Evolutionary conservation across 35 echinoderm and acorn worm genomes (phyloP), one percentile per base, ranked within the genome.

Genomic region (Strongylocentrotus purpuratus): DNA sequence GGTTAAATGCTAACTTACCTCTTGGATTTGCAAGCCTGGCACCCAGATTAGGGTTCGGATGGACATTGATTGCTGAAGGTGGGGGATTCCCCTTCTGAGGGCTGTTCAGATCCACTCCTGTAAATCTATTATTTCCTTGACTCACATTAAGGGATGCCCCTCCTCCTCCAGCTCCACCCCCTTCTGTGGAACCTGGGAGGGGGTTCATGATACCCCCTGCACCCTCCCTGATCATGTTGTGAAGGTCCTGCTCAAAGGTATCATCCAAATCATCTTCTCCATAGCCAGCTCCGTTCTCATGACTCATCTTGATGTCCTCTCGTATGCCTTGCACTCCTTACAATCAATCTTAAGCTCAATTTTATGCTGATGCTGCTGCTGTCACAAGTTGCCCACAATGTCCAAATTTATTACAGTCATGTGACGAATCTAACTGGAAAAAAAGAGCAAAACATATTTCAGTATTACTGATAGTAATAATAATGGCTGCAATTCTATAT

Each of bases 201-300:
- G 91, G 91, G 91, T 93, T 93, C 91, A 93, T 93, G 91, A 93
- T 97, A 78, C 60, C 96, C 45, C 60, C 96, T 20, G 98, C 95
- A 31, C 98, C 98, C 70, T 99, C 98, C 9, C 96, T 61, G 33
- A 99, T 94, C 98, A 99, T 99, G 86, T 97, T 96, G 31, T 94
- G 94, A 45, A 99, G 88, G 48, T 99, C 98, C 78, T 99, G 96
- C 96, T 99, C 98, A 96, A 99, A 99, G 85, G 98, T 99, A 92
- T 99, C 98, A 92, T 99, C 96, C 45, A 97, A 48, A 46, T 99
- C 98, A 61, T 97, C 97, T 46, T 95, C 98, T n/a, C 92, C 94
- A 94, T 97, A 95, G n/a, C 95, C 94, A 35, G 96, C 86, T 48
- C 97, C 97, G 47, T 98, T 98, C 94, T 98, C 97, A 61, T 48